Evolutionary conservation across 30 jellyfish, hydroid and myxozoan species (phyloP).

Genomic region (Rhopilema esculentum): DNA sequence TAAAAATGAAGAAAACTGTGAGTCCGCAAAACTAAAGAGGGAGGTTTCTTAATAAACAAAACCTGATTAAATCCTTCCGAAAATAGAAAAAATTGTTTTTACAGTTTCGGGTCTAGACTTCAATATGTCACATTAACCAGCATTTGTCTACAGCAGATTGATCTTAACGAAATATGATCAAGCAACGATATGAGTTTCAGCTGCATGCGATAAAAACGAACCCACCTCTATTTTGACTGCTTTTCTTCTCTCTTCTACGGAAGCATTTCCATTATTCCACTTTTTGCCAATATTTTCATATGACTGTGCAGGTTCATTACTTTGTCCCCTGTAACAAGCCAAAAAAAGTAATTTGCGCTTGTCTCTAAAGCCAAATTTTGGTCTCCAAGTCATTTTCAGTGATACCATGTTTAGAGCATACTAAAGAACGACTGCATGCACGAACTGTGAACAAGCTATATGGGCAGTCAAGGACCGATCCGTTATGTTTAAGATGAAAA

Average conservation of each 20-base stretch:
- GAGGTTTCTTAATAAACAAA: no score
- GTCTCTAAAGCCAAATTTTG: not conserved
- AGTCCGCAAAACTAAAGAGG: no score
- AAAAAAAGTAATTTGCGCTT: not conserved
- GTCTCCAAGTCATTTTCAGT: conserved; percentile 4
- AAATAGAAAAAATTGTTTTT: no score
- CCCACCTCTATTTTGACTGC: conserved; percentile 45
- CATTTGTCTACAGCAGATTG: no score
- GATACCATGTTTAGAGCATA: conserved; percentile 4
- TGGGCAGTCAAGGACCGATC: not conserved
- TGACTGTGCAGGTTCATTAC: conserved; percentile 10
- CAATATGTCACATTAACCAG: no score
- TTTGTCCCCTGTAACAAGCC: conserved; percentile 53
- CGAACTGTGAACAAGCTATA: not conserved
- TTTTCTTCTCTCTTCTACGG: conserved; percentile 25
- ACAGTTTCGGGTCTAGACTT: no score
- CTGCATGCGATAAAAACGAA: not conserved
- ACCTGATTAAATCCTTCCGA: no score
- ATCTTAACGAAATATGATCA: no score
- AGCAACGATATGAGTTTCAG: no score
- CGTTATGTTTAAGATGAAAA: not conserved
- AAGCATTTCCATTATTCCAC: not conserved
- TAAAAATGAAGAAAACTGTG: no score
- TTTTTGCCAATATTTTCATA: conserved; percentile 53
- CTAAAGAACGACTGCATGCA: not conserved